Evolutionary conservation across 2,113 vertebrate genomes (phyloP), one percentile per base, ranked within the genome.

Genomic region (Centropristis striata): DNA sequence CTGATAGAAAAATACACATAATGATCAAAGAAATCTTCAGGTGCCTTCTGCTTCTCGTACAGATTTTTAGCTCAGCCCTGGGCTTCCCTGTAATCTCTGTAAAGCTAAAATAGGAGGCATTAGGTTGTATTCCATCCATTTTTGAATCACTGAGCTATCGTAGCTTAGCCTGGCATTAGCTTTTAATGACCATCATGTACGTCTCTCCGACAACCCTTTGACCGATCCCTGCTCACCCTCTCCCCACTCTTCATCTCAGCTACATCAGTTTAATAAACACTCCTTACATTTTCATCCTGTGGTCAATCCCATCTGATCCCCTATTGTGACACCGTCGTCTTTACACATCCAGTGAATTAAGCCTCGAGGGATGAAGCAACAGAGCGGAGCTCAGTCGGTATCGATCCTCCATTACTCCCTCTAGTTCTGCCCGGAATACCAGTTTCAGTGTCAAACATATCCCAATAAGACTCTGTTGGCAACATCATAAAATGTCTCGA

Each of bases 291-390:
- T 92, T 93, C 83, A 93, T 90, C 90, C 86, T 15, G 46, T 61
- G 85, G 90, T 92, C 91, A 90, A 93, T 93, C 91, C 87, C 68
- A 63, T 90, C 89, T 91, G 86, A 91, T 92, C 91, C 91, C 63
- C 84, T 87, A 87, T 91, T 92, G 92, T 92, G 90, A 91, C 89
- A 86, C 69, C 14, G 58, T 53, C 84, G 76, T 87, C 87, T 90
- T 88, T 90, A 88, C 86, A 80, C 88, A 79, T 83, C 78, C 77
- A 79, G 86, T 80, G 91, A 92, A 88, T 92, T 85, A 90, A 91
- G 88, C 90, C 91, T 85, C 84, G 12, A 32, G 87, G 90, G 91
- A 92, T 88, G 89, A 87, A 90, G 88, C 85, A 86, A 84, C 87
- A 86, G 87, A 85, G 81, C 67, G 14, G 74, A 53, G 83, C 84